Conservation (phyloP, 2,113 vertebrate genomes). For the Sander vitreus region DNA sequence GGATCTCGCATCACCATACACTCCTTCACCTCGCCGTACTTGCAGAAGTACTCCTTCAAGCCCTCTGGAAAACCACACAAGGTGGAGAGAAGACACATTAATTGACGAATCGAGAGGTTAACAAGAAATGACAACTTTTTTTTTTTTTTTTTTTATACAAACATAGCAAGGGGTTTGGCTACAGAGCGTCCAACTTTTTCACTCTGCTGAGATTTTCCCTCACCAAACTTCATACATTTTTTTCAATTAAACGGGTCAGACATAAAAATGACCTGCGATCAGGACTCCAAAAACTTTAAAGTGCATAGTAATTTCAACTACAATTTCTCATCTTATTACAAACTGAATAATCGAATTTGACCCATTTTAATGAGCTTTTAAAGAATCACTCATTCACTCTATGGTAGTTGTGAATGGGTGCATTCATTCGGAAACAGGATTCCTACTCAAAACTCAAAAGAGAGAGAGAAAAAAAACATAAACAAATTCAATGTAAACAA, state of each 20-base stretch:
- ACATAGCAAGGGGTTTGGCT: not conserved
- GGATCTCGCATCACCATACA: conserved; percentile 99
- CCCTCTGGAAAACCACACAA: conserved; percentile 88
- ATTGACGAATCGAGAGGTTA: not conserved
- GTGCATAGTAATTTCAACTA: not conserved
- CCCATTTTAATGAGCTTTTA: conserved; percentile 19
- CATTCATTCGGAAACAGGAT: conserved; percentile 58
- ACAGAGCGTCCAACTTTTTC: not conserved
- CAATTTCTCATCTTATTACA: not conserved
- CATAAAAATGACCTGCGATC: not conserved
- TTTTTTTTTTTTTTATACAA: not conserved
- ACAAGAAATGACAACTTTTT: not conserved
- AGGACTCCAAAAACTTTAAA: not conserved
- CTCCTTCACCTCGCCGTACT: conserved; percentile 99
- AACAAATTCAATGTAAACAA: conserved; percentile 11
- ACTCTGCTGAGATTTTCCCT: conserved; percentile 42
- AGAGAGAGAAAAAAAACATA: conserved; percentile 23
- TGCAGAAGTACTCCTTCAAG: conserved; percentile 99
- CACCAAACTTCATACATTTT: not conserved
- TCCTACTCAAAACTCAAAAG: conserved; percentile 6
- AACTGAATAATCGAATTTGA: conserved; percentile 15
- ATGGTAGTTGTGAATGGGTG: conserved; percentile 54
- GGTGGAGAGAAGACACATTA: conserved; percentile 1
- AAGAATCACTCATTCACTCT: conserved; percentile 21
- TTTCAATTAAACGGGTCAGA: conserved; percentile 6